Evolutionary conservation across 2,888 invertebrate species (phyloP).

Genomic region (Druceiella hillmani): DNA sequence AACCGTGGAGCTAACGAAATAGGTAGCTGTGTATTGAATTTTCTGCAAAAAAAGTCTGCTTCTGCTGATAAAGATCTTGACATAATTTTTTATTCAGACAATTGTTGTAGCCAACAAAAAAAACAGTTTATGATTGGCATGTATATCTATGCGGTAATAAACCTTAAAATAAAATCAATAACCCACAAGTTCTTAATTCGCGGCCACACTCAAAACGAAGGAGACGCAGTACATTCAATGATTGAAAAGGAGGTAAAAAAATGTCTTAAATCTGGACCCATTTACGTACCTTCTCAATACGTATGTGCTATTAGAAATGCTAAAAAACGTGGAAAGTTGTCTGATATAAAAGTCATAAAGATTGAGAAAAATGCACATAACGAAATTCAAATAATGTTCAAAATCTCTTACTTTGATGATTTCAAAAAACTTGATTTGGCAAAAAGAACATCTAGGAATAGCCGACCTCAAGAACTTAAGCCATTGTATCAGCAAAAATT

Average conservation of each 20-base stretch:
- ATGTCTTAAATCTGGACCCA: constrained; percentile 7
- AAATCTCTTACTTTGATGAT: too few relatives aligned
- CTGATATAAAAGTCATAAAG: too few relatives aligned
- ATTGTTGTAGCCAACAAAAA: constrained; percentile 22
- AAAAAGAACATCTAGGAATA: too few relatives aligned
- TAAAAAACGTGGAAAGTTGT: constrained; percentile 5
- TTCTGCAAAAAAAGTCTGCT: constrained; percentile 7
- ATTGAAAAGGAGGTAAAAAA: constrained; percentile 14
- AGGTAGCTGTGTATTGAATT: constrained; percentile 14
- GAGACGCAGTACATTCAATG: constrained; percentile 10
- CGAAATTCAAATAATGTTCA: too few relatives aligned
- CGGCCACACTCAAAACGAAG: constrained; percentile 15
- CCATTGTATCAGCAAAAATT: too few relatives aligned
- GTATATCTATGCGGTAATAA: constrained; percentile 16
- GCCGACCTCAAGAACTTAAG: too few relatives aligned
- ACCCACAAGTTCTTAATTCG: constrained; percentile 10
- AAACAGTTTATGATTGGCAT: constrained; percentile 19
- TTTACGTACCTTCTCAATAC: constrained; percentile 12
- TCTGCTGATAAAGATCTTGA: too few relatives aligned
- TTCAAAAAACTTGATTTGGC: too few relatives aligned
- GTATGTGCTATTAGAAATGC: constrained; percentile 7
- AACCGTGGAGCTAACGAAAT: constrained; percentile 18
- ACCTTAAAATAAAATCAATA: too few relatives aligned
- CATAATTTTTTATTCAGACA: too few relatives aligned
- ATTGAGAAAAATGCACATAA: too few relatives aligned